A percentile compares a stretch with the other conserved stretches of the same genome.
Evolutionary conservation across 2,113 vertebrate species (phyloP).

Genomic region (Rhegmatorhina hoffmannsi): DNA sequence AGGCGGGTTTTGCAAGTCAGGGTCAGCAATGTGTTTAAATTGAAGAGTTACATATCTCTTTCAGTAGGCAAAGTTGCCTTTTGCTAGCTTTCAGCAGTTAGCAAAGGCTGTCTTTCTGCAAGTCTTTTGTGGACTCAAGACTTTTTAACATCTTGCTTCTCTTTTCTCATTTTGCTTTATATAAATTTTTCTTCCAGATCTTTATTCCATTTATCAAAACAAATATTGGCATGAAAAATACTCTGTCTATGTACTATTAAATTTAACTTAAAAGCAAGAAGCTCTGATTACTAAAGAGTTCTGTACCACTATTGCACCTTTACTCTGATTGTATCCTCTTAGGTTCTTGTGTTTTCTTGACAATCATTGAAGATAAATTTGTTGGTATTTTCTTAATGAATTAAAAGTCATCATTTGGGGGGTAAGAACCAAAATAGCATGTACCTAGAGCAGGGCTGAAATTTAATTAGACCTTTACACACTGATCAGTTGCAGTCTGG

Average conservation of each 20-base stretch:
- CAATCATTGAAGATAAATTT: not conserved
- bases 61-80: not conserved
- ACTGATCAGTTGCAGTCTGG: not conserved
- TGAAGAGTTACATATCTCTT: not conserved
- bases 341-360: not conserved
- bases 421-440: not conserved
- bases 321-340: not conserved
- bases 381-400: not conserved
- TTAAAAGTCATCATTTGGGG: not conserved
- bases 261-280: not conserved
- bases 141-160: not conserved
- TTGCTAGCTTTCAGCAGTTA: not conserved
- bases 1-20: not conserved
- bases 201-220: not conserved
- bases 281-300: not conserved
- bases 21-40: not conserved
- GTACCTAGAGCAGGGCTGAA: not conserved
- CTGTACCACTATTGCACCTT: not conserved
- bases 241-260: not conserved
- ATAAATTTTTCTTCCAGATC: not conserved
- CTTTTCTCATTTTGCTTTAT: not conserved
- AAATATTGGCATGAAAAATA: not conserved
- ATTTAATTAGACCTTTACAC: not conserved
- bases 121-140: not conserved
- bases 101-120: not conserved